Percentiles rank a stretch among this genome's conserved stretches.
Conservation (phyloP, 2,888 invertebrate genomes). For the Elgonia sp. region DNA sequence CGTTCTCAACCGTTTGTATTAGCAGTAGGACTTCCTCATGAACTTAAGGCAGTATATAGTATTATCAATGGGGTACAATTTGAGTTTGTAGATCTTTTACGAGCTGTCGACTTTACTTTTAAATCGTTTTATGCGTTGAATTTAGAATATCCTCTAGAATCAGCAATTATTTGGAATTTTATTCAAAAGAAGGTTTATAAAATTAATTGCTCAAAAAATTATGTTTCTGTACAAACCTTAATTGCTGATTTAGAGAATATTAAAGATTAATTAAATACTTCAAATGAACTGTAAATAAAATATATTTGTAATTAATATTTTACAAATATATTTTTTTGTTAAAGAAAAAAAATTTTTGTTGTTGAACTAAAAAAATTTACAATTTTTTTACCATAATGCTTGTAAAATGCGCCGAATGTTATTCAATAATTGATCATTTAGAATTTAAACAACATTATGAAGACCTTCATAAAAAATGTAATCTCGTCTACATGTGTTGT, state of each 20-base stretch:
- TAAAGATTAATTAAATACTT: slow-evolving; percentile 1
- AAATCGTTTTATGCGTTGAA: slow-evolving; percentile 35
- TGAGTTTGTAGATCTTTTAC: slow-evolving; percentile 21
- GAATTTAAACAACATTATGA: slow-evolving; percentile 1
- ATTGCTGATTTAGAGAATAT: slow-evolving; percentile 23
- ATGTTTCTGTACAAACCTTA: slow-evolving; percentile 14
- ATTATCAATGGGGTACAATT: too few relatives aligned
- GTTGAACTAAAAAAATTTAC: too few relatives aligned
- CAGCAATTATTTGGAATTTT: slow-evolving; percentile 20
- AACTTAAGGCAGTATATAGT: too few relatives aligned
- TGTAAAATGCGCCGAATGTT: slow-evolving; percentile 16
- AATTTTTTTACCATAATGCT: slow-evolving; percentile 9
- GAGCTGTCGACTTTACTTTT: slow-evolving; percentile 33
- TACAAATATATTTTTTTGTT: too few relatives aligned
- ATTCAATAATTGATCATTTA: neutral
- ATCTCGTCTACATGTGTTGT: slow-evolving; percentile 6
- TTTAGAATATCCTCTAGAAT: slow-evolving; percentile 18
- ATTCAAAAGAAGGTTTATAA: slow-evolving; percentile 12
- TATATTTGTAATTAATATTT: slow-evolving; percentile 7
- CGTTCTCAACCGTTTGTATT: too few relatives aligned
- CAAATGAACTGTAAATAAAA: too few relatives aligned
- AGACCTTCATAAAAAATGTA: neutral
- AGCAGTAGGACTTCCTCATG: too few relatives aligned
- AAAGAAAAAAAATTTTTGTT: too few relatives aligned
- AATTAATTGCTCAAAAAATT: slow-evolving; percentile 11